Base-by-base conservation (phyloP, 1,140 invertebrate genomes). In the Zaprionus lachaisei region DNA sequence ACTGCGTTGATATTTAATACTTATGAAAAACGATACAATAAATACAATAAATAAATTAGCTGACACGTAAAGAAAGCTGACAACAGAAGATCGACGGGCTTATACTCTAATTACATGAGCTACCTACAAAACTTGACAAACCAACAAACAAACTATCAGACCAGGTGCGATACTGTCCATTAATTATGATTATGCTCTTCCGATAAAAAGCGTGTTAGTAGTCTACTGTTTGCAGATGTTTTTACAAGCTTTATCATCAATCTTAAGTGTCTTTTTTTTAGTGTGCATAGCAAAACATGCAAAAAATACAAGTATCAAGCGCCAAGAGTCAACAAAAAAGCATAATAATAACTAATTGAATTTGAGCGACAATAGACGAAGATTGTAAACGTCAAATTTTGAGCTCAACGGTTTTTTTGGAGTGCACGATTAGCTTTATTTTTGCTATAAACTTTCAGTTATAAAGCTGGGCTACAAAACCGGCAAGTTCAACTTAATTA, bases 401-500 rank as follows among this genome's bases (percentile, higher is more conserved):
- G 14, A 38, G 14, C 37, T 38, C 12, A 71, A 57, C 70, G 71
- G 28, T 41, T 80, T 66, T 56, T 51, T 80, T 69, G 55, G 47
- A 67, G 55, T 41, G 15, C 38, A n/a, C 55, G 72, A 80, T 82
- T 79, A 72, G 67, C 64, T 81, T 79, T 77, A 77, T 79, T 85
- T 79, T 72, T 64, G 67, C 72, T 73, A 81, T 80, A 80, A 76
- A 83, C 81, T 74, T 62, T 78, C 65, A 68, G 73, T 78, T 78
- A 75, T 89, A 83, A 87, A 84, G 34, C 44, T 56, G 17, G 28
- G 34, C 28, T 55, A 60, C 77, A 79, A 82, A 86, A 86, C 79
- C 83, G 80, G 73, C 77, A 83, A 87, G 81, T 89, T 87, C 78
- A 89, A 80, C 68, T 89, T 89, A 89, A 89, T 89, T 89, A 75